Evolutionary conservation across 2,113 vertebrate genomes (phyloP).

Genomic region (Rhegmatorhina hoffmannsi): DNA sequence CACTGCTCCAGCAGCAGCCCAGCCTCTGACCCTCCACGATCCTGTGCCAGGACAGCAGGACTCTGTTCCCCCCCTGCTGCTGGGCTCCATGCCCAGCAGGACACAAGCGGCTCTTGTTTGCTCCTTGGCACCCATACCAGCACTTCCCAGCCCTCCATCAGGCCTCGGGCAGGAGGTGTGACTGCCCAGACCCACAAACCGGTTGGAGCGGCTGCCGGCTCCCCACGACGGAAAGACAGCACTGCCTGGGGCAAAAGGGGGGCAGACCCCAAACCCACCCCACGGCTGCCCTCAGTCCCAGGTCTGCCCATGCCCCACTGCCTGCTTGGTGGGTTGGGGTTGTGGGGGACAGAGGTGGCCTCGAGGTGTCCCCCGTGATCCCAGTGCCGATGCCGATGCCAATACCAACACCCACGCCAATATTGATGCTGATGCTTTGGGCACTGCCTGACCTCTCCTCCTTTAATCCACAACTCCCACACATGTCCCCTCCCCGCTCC

Average conservation of each 20-base stretch:
- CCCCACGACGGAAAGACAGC: accelerated
- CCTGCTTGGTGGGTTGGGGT: neutral
- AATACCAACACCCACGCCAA: neutral
- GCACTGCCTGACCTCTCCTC: neutral
- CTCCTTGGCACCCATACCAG: neutral
- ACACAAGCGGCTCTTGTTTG: slow-evolving; percentile 22
- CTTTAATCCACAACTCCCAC: neutral
- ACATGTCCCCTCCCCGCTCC: neutral
- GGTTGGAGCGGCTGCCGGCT: neutral
- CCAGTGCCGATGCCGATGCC: neutral
- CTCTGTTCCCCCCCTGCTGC: neutral
- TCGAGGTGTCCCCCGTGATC: accelerated
- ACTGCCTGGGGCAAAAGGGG: neutral
- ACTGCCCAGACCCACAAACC: slow-evolving; percentile 29
- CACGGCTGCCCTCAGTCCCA: neutral
- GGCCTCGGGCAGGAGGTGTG: neutral
- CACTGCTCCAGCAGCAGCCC: neutral
- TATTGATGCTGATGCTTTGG: neutral
- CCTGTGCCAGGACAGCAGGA: accelerated
- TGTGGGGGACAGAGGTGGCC: neutral
- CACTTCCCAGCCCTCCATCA: neutral
- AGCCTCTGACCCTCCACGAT: accelerated
- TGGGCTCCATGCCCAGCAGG: neutral
- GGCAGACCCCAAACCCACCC: neutral
- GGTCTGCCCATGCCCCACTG: accelerated